These are phyloP conservation scores for Cybosia mesomella DNA, from an alignment of 2,888 invertebrate genomes.

Conservation along the genomic window DNA sequence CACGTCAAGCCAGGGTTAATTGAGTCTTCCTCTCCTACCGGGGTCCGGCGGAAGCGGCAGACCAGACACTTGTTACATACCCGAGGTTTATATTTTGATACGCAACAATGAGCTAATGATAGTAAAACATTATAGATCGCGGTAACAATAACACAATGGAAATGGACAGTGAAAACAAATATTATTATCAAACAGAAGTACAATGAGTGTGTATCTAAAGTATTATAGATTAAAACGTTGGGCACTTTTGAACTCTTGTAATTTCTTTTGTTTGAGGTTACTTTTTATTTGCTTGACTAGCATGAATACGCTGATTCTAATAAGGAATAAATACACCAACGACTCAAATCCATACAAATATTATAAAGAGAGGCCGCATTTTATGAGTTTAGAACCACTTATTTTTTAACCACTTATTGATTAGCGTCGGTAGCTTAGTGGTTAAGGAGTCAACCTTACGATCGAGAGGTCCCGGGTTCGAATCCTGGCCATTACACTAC, in stretches of 20 bases:
- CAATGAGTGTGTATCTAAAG: background rate
- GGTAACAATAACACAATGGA: conserved; percentile 14
- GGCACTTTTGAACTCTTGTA: background rate
- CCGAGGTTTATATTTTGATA: conserved; percentile 22
- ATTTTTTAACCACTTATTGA: too few species aligned
- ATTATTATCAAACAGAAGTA: conserved; percentile 5
- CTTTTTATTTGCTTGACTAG: too few species aligned
- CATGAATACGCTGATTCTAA: too few species aligned
- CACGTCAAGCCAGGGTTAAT: background rate
- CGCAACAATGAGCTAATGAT: conserved; percentile 26
- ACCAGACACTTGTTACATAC: background rate
- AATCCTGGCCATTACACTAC: too few species aligned
- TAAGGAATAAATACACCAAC: too few species aligned
- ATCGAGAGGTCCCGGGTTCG: too few species aligned
- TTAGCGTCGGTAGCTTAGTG: too few species aligned
- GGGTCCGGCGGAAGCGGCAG: background rate
- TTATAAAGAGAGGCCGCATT: too few species aligned
- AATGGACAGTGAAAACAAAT: background rate
- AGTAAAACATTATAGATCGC: conserved; percentile 28
- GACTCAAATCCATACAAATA: too few species aligned
- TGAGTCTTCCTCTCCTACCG: background rate
- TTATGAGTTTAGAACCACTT: too few species aligned
- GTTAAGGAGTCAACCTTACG: too few species aligned
- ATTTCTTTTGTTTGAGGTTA: background rate
- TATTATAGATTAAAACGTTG: background rate